A percentile compares a stretch with the other conserved stretches of the same genome.
Evolutionary conservation across 2,888 invertebrate species (phyloP).

Genomic region (Hyppa rectilinea): DNA sequence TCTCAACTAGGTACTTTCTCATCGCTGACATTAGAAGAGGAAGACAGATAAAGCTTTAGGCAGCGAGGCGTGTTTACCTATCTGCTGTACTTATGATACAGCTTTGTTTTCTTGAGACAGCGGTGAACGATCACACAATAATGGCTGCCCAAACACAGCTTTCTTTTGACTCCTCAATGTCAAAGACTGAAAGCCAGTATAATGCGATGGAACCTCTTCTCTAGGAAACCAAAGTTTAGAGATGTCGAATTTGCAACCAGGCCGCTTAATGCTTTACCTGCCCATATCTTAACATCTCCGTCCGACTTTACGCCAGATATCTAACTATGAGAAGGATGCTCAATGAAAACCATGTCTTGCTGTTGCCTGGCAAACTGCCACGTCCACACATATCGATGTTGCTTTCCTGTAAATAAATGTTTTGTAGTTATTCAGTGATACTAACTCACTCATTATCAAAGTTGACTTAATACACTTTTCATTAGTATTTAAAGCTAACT

Average conservation of each 20-base stretch:
- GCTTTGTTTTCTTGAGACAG: neutral
- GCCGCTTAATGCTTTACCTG: constrained; percentile 1
- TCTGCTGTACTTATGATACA: neutral
- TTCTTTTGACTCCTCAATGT: neutral
- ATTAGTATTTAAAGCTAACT: neutral
- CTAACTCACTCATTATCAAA: neutral
- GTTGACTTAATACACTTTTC: neutral
- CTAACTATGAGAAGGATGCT: constrained; percentile 67
- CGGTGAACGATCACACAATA: neutral
- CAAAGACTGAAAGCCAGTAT: neutral
- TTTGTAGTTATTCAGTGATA: neutral
- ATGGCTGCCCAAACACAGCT: neutral
- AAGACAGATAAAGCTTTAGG: constrained; percentile 11
- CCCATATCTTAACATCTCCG: neutral
- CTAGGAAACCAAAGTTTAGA: neutral
- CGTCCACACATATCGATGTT: constrained; percentile 93
- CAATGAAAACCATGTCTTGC: constrained; percentile 71
- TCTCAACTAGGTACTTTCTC: neutral
- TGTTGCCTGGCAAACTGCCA: constrained; percentile 76
- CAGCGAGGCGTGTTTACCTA: neutral
- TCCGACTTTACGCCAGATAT: constrained; percentile 50
- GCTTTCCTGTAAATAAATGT: constrained; percentile 89
- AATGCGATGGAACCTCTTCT: neutral
- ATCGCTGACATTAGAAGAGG: neutral
- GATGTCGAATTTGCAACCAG: neutral